phyloP scores from a whole-genome alignment of 1,140 invertebrate genomes.

The Plectrocnemia conspersa region DNA sequence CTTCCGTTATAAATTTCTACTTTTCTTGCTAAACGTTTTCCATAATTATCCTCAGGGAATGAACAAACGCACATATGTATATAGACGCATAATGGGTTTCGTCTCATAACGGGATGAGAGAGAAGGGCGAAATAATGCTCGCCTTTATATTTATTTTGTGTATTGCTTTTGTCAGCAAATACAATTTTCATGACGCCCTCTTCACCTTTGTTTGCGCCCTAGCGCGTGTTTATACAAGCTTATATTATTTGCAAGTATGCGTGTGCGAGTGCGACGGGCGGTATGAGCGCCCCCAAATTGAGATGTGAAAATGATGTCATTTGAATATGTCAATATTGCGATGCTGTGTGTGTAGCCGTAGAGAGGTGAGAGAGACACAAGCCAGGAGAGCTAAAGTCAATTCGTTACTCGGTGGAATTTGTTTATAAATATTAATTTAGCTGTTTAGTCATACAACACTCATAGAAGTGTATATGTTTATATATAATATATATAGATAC shows the following conservation, averaged over 20 bases:
- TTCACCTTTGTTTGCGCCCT: constrained; percentile 33
- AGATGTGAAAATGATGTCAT: constrained; percentile 37
- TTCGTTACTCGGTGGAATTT: too few species aligned
- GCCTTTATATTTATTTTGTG: constrained; percentile 34
- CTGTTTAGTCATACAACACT: too few species aligned
- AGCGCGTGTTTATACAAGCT: not conserved
- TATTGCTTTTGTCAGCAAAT: constrained; percentile 37
- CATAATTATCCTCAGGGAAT: too few species aligned
- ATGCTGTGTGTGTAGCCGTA: constrained; percentile 13
- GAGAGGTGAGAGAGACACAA: not conserved
- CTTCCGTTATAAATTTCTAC: too few species aligned
- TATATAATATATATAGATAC: too few species aligned
- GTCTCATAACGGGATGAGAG: constrained; percentile 14
- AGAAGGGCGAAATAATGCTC: constrained; percentile 27
- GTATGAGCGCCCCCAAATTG: constrained; percentile 30
- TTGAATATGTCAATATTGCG: constrained; percentile 37
- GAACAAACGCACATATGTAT: too few species aligned
- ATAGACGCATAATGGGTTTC: not conserved
- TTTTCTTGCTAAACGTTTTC: too few species aligned
- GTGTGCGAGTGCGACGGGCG: not conserved
- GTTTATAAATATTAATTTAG: too few species aligned
- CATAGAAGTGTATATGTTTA: too few species aligned
- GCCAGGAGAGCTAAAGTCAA: too few species aligned
- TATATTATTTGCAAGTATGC: constrained; percentile 22
- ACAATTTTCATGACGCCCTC: constrained; percentile 35